Base-by-base conservation (phyloP, 2,113 vertebrate species). In the Petroica traversi region DNA sequence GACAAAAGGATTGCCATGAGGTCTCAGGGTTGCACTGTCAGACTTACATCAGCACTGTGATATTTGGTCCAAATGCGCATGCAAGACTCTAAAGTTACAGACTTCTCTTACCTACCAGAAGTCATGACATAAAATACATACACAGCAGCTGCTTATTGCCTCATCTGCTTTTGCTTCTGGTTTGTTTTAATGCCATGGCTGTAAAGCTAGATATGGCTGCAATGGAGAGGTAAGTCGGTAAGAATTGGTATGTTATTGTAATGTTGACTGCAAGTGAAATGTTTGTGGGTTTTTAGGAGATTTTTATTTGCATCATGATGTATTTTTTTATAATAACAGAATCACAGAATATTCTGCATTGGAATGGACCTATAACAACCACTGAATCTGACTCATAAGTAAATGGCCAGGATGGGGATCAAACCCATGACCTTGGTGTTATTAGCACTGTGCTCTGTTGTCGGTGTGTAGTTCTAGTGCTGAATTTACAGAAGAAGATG, bases 331-430 rank as follows among this genome's bases (percentile, higher is more conserved):
- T 55, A 24, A 31, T 49, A 34, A 36, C 20, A 58, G 36, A 67
- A 43, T 67, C 36, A 43, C 36, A 51, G 36, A 51, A 33, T 36
- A 59, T 59, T 52, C 45, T 68, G 7, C 43, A 36, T 51, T 45
- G 28, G 45, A 52, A 33, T 68, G 38, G 38, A 28, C 26, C 33
- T 58, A 4, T 33, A 51, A 34, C 38, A 43, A 33, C 18, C 23
- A 19, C 16, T 23, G 38, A 59, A 18, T 51, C 36, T 0, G 0
- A 19, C 33, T 51, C 33, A 23, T 19, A 52, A 59, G 38, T 28
- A 33, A 51, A 36, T 43, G 22, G 6, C 36, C 33, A 3, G 2
- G 33, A 23, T 18, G 36, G 36, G 7, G 33, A 12, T 59, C 33
- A 59, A 59, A 43, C 17, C 36, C 33, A 14, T 51, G 36, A 36